These are phyloP conservation scores for Lordiphosa collinella DNA, from an alignment of 1,140 invertebrate species.

Conservation along the genomic window DNA sequence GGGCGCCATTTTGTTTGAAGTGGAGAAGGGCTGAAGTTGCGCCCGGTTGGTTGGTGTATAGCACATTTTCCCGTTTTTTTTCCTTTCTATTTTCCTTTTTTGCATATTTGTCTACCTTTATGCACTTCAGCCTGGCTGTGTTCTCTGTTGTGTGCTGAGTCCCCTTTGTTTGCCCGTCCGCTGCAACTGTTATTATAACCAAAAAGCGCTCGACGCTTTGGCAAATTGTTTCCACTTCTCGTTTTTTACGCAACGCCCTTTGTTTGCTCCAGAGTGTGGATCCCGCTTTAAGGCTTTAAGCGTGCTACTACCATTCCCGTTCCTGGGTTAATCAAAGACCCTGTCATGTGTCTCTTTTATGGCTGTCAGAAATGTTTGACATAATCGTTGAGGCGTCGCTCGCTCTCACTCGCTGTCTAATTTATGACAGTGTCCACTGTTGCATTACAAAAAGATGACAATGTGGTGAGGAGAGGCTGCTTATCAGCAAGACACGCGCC, in stretches of 20 bases:
- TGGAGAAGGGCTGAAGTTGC: conserved; percentile 35
- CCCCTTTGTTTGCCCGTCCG: conserved; percentile 27
- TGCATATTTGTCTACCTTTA: conserved; percentile 21
- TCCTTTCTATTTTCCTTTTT: background rate
- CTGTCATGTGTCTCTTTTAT: conserved; percentile 27
- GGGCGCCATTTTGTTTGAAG: conserved; percentile 75
- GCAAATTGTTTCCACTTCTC: conserved; percentile 71
- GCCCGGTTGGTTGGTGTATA: conserved; percentile 18
- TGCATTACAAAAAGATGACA: conserved; percentile 29
- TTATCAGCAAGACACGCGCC: conserved; percentile 45
- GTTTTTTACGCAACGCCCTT: conserved; percentile 34
- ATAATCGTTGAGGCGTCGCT: conserved; percentile 51
- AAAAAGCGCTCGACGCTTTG: conserved; percentile 63
- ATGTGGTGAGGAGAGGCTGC: conserved; percentile 20
- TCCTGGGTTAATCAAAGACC: conserved; percentile 38
- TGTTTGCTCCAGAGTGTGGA: conserved; percentile 23
- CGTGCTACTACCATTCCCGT: conserved; percentile 38
- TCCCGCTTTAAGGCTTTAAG: conserved; percentile 27
- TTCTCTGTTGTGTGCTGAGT: background rate
- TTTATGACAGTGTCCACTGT: conserved; percentile 66
- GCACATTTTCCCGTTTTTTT: conserved; percentile 4
- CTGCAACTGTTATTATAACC: conserved; percentile 67
- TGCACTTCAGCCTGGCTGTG: background rate
- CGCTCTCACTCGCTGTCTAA: conserved; percentile 34
- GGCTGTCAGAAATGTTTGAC: conserved; percentile 53